Conservation (phyloP, 1,140 invertebrate genomes). For the Lethrus apterus region DNA sequence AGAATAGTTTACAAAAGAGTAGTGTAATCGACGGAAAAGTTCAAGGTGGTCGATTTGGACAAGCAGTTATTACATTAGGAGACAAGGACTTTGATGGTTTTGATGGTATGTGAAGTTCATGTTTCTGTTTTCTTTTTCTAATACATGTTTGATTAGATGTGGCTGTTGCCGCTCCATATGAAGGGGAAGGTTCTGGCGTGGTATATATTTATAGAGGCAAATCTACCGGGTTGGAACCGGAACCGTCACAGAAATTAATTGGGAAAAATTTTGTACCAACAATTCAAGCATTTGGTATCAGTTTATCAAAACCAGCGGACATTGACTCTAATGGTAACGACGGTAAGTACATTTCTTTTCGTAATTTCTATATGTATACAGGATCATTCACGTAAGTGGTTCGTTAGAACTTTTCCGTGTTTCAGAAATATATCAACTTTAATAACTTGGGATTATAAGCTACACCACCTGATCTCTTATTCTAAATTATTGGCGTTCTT, state of each 20-base stretch:
- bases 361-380: no score
- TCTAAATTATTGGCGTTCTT: no score
- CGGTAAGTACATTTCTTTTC: no score
- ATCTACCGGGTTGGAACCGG: slow-evolving; percentile 40
- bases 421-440: no score
- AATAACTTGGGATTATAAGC: no score
- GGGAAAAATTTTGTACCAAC: slow-evolving; percentile 35
- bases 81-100: slow-evolving; percentile 47
- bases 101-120: slow-evolving; percentile 27
- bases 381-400: no score
- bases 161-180: slow-evolving; percentile 47
- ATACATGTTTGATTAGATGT: slow-evolving; percentile 39
- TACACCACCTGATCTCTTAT: no score
- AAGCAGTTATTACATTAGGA: slow-evolving; percentile 41
- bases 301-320: slow-evolving; percentile 43
- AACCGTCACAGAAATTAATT: slow-evolving; percentile 42
- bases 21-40: slow-evolving; percentile 36
- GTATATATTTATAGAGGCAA: slow-evolving; percentile 46
- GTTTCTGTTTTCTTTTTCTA: slow-evolving; percentile 3
- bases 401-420: no score
- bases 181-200: slow-evolving; percentile 42
- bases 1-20: slow-evolving; percentile 25
- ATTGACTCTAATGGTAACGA: slow-evolving; percentile 43
- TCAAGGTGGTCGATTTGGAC: slow-evolving; percentile 43
- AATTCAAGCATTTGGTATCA: slow-evolving; percentile 46